Base-by-base conservation (phyloP, 2,888 invertebrate species). In the Holacanthella duospinosa region DNA sequence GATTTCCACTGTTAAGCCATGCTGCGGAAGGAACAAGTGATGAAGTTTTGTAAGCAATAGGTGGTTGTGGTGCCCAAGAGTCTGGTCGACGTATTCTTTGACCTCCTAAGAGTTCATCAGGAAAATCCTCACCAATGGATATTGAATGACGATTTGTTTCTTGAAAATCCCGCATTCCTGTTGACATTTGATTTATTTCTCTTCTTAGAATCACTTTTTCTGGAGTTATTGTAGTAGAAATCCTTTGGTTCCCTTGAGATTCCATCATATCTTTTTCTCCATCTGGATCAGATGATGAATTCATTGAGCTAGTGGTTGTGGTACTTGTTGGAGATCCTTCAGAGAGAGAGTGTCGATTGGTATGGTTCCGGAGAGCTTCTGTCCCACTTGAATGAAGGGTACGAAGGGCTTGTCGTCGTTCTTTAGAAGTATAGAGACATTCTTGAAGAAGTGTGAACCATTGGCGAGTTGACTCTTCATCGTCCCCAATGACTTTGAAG, bases 401-500 rank as follows among this genome's bases (percentile, higher is more conserved):
- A 64, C 81, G 76, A 36, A 84, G 76, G 3, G 83, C 83, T 71
- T 80, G 79, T 61, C 84, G 77, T 55, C 84, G 78, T 74, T 84
- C 84, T 75, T 85, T 85, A 70, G 84, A 84, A 69, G 81, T 81
- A 73, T 82, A 75, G 71, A 82, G 83, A 74, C 84, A 84, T 76
- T 85, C 84, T 79, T 82, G 84, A 58, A 84, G 76, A 66, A 83
- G 77, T 75, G 84, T 83, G 75, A 83, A 83, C 84, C 84, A 84
- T 75, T 84, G 84, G 75, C 84, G 84, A 54, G 84, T 77, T 58
- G 83, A 83, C 66, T 83, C 82, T 9, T 66, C 68, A 54, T 71
- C 70, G 25, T 72, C 71, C 48, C 64, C 64, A 55, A 79, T 75
- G 36, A 80, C 77, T 67, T 81, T 74, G 43, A 82, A 75, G 64